Conservation (phyloP, 2,888 invertebrate genomes). For the Synanthedon vespiformis region DNA sequence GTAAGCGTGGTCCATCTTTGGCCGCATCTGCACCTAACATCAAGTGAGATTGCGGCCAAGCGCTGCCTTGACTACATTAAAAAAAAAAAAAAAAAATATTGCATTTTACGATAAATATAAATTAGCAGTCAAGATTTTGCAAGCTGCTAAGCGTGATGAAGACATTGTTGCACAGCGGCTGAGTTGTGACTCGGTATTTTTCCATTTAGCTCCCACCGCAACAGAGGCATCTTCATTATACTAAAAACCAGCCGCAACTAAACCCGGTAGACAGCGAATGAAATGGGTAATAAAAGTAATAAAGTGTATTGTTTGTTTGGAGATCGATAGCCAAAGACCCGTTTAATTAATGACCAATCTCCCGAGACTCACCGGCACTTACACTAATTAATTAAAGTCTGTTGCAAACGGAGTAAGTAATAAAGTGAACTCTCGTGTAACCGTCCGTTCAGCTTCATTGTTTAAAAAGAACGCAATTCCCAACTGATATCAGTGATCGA, state of each 20-base stretch:
- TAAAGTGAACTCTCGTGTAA: slow-evolving; percentile 26
- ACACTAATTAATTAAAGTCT: slow-evolving; percentile 61
- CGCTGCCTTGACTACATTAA: too few species aligned
- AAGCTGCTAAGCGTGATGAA: not conserved
- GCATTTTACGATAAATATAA: too few species aligned
- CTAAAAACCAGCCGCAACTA: slow-evolving; percentile 29
- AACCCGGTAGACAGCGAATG: slow-evolving; percentile 30
- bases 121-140: not conserved
- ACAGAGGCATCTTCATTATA: slow-evolving; percentile 5
- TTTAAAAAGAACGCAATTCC: slow-evolving; percentile 14
- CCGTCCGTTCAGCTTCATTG: slow-evolving; percentile 13
- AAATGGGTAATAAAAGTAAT: slow-evolving; percentile 58
- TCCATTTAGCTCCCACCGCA: not conserved
- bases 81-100: too few species aligned
- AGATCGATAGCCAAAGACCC: slow-evolving; percentile 60
- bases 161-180: not conserved
- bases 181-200: not conserved
- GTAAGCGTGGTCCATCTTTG: too few species aligned
- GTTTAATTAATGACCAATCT: slow-evolving; percentile 66
- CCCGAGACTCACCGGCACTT: slow-evolving; percentile 64
- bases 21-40: too few species aligned
- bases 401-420: slow-evolving; percentile 37
- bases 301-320: slow-evolving; percentile 57
- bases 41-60: too few species aligned
- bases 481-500: slow-evolving; percentile 6